Evolutionary conservation across 2,888 invertebrate species (phyloP).

Genomic region (Cheilosia scutellata): DNA sequence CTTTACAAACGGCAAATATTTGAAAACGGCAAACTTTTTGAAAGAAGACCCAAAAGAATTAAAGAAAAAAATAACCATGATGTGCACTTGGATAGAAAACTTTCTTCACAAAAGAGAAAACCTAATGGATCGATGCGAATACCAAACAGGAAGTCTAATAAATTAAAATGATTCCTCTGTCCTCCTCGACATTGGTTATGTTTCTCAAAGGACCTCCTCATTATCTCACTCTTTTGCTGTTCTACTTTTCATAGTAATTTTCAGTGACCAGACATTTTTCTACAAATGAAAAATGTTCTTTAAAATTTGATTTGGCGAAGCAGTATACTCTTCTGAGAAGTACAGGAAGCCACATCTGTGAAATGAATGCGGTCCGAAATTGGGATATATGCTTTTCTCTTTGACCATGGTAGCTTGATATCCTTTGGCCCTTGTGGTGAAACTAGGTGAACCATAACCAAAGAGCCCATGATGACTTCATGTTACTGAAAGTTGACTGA

Average conservation of each 20-base stretch:
- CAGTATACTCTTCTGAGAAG: slow-evolving; percentile 23
- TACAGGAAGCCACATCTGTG: slow-evolving; percentile 35
- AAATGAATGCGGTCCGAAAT: slow-evolving; percentile 59
- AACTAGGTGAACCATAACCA: slow-evolving; percentile 63
- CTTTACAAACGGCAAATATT: too few relatives aligned
- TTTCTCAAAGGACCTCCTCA: slow-evolving; percentile 22
- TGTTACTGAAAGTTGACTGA: slow-evolving; percentile 17
- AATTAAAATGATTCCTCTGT: slow-evolving; percentile 56
- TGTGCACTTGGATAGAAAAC: slow-evolving; percentile 24
- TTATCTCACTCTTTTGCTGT: slow-evolving; percentile 15
- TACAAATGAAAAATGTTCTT: slow-evolving; percentile 35
- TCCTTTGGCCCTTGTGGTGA: slow-evolving; percentile 45
- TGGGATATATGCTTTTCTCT: slow-evolving; percentile 50
- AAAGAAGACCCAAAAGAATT: background rate
- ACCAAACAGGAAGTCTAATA: slow-evolving; percentile 52
- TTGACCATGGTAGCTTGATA: slow-evolving; percentile 58
- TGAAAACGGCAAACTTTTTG: too few relatives aligned
- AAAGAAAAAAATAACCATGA: slow-evolving; percentile 6
- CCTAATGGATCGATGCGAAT: slow-evolving; percentile 41
- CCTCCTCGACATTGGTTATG: slow-evolving; percentile 27
- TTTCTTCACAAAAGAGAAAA: slow-evolving; percentile 11
- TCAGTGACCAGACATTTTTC: slow-evolving; percentile 19
- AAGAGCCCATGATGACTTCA: slow-evolving; percentile 31
- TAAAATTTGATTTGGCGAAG: slow-evolving; percentile 52
- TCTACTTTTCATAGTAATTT: slow-evolving; percentile 47